Percentiles rank a stretch among this genome's conserved stretches.
Evolutionary conservation across 2,888 invertebrate genomes (phyloP).

Genomic region (Xylota segnis): DNA sequence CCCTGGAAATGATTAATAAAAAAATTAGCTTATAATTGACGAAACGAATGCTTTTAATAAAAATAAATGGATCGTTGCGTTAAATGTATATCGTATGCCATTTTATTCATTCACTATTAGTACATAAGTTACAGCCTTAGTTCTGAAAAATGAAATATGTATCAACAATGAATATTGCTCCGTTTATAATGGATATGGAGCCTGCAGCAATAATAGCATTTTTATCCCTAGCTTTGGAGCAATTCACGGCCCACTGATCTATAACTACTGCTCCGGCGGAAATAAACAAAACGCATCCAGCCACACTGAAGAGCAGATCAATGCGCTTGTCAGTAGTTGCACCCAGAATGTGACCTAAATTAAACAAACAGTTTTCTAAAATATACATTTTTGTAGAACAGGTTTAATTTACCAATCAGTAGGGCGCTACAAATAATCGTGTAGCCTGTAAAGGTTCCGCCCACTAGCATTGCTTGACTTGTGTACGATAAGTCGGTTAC

Average conservation of each 20-base stretch:
- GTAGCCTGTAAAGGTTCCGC: constrained; percentile 81
- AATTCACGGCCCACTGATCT: constrained; percentile 79
- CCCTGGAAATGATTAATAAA: constrained; percentile 77
- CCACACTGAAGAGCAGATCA: constrained; percentile 80
- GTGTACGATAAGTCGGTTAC: constrained; percentile 79
- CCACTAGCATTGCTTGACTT: constrained; percentile 81
- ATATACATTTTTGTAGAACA: neutral
- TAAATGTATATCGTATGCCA: neutral
- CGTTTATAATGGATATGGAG: constrained; percentile 79
- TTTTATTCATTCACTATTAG: constrained; percentile 4
- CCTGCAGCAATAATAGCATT: constrained; percentile 79
- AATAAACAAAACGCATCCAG: constrained; percentile 79
- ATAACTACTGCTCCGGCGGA: constrained; percentile 80
- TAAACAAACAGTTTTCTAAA: neutral
- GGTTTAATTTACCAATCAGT: constrained; percentile 79
- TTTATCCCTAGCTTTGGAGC: constrained; percentile 76
- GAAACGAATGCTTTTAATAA: neutral
- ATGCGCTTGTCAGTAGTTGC: constrained; percentile 80
- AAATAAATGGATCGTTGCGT: neutral
- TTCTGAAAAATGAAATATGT: constrained; percentile 79
- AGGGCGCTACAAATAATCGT: constrained; percentile 80
- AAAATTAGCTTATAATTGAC: neutral
- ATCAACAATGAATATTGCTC: constrained; percentile 80
- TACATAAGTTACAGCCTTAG: constrained; percentile 54
- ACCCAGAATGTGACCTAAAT: constrained; percentile 79